Conservation (phyloP, 2,888 invertebrate genomes). For the Proisotoma minuta region DNA sequence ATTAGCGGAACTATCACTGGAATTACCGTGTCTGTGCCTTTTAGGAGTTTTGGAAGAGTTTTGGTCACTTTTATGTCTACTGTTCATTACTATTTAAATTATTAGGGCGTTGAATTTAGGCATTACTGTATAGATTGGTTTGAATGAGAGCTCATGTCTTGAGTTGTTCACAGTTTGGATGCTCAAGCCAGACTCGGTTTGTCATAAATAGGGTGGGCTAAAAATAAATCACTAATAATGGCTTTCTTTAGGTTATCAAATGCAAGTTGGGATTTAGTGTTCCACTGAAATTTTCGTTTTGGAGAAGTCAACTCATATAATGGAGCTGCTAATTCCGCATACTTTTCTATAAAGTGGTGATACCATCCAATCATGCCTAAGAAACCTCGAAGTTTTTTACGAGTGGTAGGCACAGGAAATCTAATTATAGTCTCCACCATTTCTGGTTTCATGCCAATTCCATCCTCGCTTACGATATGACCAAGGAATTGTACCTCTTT, state of each 20-base stretch:
- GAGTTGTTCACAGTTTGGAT: too few relatives aligned
- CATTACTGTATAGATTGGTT: too few relatives aligned
- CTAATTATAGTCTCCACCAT: conserved; percentile 17
- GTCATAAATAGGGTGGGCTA: conserved; percentile 9
- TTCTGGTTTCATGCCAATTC: conserved; percentile 20
- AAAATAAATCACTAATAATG: conserved; percentile 11
- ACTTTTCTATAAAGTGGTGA: conserved; percentile 31
- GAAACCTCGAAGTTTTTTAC: conserved; percentile 24
- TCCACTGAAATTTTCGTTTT: conserved; percentile 33
- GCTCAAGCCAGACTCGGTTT: too few relatives aligned
- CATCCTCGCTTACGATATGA: conserved; percentile 19
- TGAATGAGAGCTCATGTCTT: too few relatives aligned
- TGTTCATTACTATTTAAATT: too few relatives aligned
- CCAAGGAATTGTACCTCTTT: conserved; percentile 19
- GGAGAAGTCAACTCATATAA: conserved; percentile 12
- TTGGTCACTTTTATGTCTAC: too few relatives aligned
- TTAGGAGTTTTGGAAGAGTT: too few relatives aligned
- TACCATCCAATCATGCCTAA: conserved; percentile 35
- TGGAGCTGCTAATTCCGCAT: conserved; percentile 26
- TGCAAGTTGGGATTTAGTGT: not conserved
- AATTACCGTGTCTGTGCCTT: not conserved
- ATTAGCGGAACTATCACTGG: not conserved
- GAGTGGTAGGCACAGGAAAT: conserved; percentile 20
- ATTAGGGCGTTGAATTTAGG: too few relatives aligned
- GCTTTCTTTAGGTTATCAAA: conserved; percentile 28